phyloP scores from a whole-genome alignment of 2,888 invertebrate genomes.

The Dioctria linearis region DNA sequence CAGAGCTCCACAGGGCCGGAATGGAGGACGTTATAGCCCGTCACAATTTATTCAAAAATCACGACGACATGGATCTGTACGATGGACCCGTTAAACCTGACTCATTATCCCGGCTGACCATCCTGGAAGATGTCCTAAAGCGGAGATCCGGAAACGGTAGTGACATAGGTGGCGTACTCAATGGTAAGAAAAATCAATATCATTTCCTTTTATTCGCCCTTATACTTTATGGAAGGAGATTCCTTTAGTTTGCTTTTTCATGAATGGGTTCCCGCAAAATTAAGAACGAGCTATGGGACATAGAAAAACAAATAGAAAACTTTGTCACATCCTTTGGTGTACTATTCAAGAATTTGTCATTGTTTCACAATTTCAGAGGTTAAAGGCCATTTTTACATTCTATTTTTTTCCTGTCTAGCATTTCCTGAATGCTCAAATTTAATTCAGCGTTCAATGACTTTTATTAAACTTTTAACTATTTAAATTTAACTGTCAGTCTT shows the following conservation, averaged over 20 bases:
- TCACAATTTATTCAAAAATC: slow-evolving; percentile 91
- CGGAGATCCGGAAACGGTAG: slow-evolving; percentile 71
- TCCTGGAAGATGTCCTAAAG: slow-evolving; percentile 73
- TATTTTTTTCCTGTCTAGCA: neutral
- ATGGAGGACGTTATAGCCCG: slow-evolving; percentile 91
- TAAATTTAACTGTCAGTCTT: neutral
- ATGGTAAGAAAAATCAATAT: slow-evolving; percentile 64
- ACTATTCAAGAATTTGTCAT: slow-evolving; percentile 24
- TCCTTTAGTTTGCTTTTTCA: neutral
- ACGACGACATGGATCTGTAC: slow-evolving; percentile 90
- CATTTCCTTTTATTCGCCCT: neutral
- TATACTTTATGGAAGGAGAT: neutral
- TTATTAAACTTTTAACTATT: slow-evolving; percentile 12
- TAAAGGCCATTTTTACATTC: neutral
- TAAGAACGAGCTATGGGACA: neutral
- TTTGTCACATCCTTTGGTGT: neutral
- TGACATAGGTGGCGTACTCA: slow-evolving; percentile 66
- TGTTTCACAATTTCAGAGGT: neutral
- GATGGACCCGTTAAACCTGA: slow-evolving; percentile 91
- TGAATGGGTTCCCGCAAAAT: neutral
- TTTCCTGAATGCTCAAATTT: slow-evolving; percentile 8
- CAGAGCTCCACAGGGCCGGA: slow-evolving; percentile 89
- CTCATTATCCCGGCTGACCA: slow-evolving; percentile 77
- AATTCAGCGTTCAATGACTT: neutral
- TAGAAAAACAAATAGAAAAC: slow-evolving; percentile 15